A percentile compares a stretch with the other conserved stretches of the same genome.
Conservation (phyloP, 2,113 vertebrate genomes). For the Notarius lentiginosus region DNA sequence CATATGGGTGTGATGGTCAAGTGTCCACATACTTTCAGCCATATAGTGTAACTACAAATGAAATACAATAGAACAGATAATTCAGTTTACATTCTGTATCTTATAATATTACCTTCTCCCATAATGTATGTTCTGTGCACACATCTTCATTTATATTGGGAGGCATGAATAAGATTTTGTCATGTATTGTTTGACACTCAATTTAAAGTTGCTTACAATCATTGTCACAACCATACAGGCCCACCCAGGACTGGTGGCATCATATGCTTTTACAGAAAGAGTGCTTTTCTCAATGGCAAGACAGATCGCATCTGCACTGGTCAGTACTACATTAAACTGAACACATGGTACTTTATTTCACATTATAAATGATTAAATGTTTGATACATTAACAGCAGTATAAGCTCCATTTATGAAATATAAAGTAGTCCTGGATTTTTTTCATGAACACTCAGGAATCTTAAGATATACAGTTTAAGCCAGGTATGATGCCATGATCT, state of each 20-base stretch:
- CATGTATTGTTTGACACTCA: neutral
- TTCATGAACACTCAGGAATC: neutral
- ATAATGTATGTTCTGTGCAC: neutral
- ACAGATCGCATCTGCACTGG: slow-evolving; percentile 76
- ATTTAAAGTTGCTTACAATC: neutral
- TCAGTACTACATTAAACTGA: slow-evolving; percentile 46
- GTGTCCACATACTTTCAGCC: too few species aligned
- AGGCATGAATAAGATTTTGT: neutral
- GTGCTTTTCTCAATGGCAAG: slow-evolving; percentile 69
- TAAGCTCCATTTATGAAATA: neutral
- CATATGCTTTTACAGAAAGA: slow-evolving; percentile 70
- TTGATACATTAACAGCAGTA: neutral
- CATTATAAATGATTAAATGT: neutral
- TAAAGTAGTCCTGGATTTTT: neutral
- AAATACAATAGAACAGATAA: too few species aligned
- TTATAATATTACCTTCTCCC: too few species aligned
- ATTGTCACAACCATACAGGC: slow-evolving; percentile 53
- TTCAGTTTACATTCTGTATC: too few species aligned
- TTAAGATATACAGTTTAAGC: neutral
- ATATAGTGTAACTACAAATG: too few species aligned
- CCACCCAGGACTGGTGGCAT: neutral
- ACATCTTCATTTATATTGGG: neutral
- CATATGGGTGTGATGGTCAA: too few species aligned
- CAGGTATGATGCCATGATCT: neutral
- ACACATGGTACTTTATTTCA: neutral